These are phyloP conservation scores for Nasonia giraulti DNA, from an alignment of 1,140 invertebrate species.

Conservation along the genomic window DNA sequence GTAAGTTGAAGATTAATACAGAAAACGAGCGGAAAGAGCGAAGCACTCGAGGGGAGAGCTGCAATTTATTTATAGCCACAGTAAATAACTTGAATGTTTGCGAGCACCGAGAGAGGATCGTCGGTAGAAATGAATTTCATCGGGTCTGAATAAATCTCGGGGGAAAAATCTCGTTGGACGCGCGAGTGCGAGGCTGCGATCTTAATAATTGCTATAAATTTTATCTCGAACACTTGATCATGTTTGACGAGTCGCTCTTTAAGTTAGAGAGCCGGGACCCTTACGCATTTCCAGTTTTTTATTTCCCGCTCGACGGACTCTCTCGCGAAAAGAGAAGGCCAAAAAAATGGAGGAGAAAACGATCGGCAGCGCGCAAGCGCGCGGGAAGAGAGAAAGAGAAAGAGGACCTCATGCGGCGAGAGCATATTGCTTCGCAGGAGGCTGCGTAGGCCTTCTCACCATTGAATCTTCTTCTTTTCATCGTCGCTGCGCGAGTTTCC, in stretches of 20 bases:
- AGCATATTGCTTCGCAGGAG: constrained; percentile 67
- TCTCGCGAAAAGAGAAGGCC: neutral
- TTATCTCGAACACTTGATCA: constrained; percentile 15
- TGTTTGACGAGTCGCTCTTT: constrained; percentile 22
- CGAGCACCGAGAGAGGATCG: neutral
- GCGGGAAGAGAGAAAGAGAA: constrained; percentile 45
- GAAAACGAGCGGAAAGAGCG: neutral
- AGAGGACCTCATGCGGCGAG: constrained; percentile 65
- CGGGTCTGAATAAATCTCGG: neutral
- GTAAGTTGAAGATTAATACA: constrained; percentile 4
- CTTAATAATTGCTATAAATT: constrained; percentile 34
- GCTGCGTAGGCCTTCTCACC: constrained; percentile 60
- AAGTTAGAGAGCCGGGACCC: constrained; percentile 5
- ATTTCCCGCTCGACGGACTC: neutral
- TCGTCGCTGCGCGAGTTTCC: constrained; percentile 23
- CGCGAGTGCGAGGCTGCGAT: neutral
- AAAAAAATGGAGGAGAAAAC: constrained; percentile 44
- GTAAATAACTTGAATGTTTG: constrained; percentile 1
- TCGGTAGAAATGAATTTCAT: neutral
- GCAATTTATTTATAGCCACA: constrained; percentile 4
- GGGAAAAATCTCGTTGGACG: constrained; percentile 8
- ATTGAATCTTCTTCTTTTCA: constrained; percentile 50
- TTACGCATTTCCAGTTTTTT: constrained; percentile 27
- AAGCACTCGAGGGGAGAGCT: neutral
- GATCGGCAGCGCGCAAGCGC: constrained; percentile 20